Conservation (phyloP, 2,797 vertebrate species). For the Pelobates cultripes region DNA sequence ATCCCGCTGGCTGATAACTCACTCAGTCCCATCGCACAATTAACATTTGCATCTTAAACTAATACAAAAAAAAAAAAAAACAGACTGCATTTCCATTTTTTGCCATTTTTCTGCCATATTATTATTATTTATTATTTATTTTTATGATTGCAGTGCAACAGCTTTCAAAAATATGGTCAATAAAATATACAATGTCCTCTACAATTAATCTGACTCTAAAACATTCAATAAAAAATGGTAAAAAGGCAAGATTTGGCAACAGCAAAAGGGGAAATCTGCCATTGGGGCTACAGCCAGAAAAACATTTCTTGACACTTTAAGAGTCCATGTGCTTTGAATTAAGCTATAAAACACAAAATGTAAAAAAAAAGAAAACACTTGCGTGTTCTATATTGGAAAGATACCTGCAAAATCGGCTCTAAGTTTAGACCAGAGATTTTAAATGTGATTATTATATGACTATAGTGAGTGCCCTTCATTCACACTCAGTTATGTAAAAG, state of each 20-base stretch:
- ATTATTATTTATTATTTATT: too few species aligned
- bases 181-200: conserved; percentile 35
- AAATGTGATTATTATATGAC: too few species aligned
- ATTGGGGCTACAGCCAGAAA: conserved; percentile 65
- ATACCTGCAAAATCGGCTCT: too few species aligned
- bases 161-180: conserved; percentile 41
- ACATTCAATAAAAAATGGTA: conserved; percentile 48
- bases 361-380: conserved; percentile 7
- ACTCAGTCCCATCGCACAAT: not conserved
- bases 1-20: too few species aligned
- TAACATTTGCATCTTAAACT: not conserved
- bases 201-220: conserved; percentile 38
- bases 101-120: not conserved
- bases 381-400: not conserved
- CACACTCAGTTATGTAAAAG: too few species aligned
- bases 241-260: conserved; percentile 38
- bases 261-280: conserved; percentile 64
- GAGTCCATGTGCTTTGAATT: conserved; percentile 69
- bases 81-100: not conserved
- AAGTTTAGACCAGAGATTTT: too few species aligned
- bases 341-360: conserved; percentile 54
- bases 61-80: conserved; percentile 10
- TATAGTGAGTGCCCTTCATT: too few species aligned
- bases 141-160: conserved; percentile 12
- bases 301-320: conserved; percentile 63